Base-by-base conservation (phyloP, 2,888 invertebrate species). In the Maniola hyperantus region DNA sequence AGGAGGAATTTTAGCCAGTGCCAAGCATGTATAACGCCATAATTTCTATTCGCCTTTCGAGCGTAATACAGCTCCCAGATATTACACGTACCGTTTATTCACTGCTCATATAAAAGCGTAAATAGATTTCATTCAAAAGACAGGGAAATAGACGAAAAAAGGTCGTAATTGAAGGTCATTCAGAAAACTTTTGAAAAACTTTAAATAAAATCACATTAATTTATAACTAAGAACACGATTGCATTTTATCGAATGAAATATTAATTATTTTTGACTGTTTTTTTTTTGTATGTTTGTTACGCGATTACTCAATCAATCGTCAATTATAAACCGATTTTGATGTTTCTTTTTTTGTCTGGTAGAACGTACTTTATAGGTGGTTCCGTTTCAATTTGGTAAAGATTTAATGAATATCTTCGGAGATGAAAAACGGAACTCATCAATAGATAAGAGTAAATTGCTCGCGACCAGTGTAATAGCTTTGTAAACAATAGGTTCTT, bases 1-100 rank as follows among this genome's bases (percentile, higher is more conserved):
- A 62, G 51, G 39, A 67, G 70, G 70, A 70, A 70, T 70, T 68
- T 70, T 39, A 65, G 60, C 63, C 51, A 54, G 65, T 66, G 70
- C 70, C 70, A 68, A 70, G 68, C 63, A 65, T 68, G 65, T 65
- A 60, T 62, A 67, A 51, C 67, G 50, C 46, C 59, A 67, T 60
- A 65, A 70, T 70, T 67, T 70, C 65, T 54, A 62, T 62, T 67
- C 63, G 57, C 70, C 65, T 59, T 63, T 55, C 57, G 55, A 33
- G 58, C 54, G 64, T 51, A 55, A 39, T 60, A 57, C 13, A 20
- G 20, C 46, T 64, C 48, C 54, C 62, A 64, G 55, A 53, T 64
- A 66, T 65, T 65, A 34, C 53, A 18, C 46, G 50, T 61, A 44
- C 48, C 59, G 48, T 63, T 50, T 65, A 67, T 63, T 57, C 58